Evolutionary conservation across 2,797 vertebrate species (phyloP).

Genomic region (Erithacus rubecula): DNA sequence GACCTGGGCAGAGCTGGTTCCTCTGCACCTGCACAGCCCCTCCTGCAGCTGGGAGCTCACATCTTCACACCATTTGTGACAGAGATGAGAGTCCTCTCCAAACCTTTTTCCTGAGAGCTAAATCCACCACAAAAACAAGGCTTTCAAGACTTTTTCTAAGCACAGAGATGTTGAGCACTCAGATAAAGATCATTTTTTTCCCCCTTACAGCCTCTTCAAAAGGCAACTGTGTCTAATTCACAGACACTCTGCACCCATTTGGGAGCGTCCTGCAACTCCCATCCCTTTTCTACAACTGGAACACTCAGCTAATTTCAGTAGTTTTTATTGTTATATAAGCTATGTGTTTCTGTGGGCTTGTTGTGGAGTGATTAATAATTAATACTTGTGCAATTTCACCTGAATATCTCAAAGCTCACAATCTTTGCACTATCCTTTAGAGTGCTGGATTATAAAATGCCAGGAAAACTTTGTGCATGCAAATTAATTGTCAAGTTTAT

Average conservation of each 20-base stretch:
- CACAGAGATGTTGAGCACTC: neutral
- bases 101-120: conserved; percentile 8
- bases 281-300: neutral
- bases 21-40: neutral
- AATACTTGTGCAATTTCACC: neutral
- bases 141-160: conserved; percentile 1
- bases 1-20: neutral
- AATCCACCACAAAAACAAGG: conserved; percentile 25
- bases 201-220: neutral
- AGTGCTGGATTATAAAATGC: neutral
- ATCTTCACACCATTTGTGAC: neutral
- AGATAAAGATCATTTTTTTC: neutral
- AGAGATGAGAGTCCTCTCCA: conserved; percentile 17
- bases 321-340: neutral
- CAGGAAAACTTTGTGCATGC: neutral
- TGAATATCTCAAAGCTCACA: neutral
- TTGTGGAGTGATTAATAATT: neutral
- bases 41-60: neutral
- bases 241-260: neutral
- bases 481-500: neutral
- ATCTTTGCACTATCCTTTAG: neutral
- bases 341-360: neutral
- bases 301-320: neutral
- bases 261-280: neutral
- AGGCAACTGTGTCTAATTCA: neutral